Base-by-base conservation (phyloP, 2,113 vertebrate genomes). In the Gymnarchus niloticus region DNA sequence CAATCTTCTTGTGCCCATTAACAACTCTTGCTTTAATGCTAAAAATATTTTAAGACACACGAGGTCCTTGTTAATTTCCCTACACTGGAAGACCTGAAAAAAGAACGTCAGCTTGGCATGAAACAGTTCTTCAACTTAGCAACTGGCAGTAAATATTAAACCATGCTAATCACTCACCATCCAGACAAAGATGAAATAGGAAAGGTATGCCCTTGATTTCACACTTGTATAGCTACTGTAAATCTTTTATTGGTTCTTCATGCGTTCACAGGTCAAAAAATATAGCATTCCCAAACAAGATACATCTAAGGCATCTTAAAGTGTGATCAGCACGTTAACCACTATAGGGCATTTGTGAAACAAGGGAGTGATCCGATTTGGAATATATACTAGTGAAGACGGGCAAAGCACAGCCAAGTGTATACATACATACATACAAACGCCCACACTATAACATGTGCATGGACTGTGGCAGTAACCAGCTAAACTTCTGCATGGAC, bases 131-230 rank as follows among this genome's bases (percentile, higher is more conserved):
- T 33, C 33, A 86, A 25, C 37, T 51, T 86, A 81, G 83, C 48
- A 86, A 86, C 56, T 12, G 19, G 51, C 61, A 73, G 76, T 82
- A 84, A 84, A 84, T 81, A 86, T 88, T 88, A 82, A 41, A 84
- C 56, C 76, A 84, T 77, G 89, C 73, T 81, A 61, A 86, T 82
- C 81, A 89, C 82, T 82, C 56, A 17, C 54, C 80, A 85, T 69
- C 19, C 57, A 49, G 87, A 87, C 57, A 57, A 86, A 86, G 76
- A 86, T 37, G 73, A 19, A 56, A 48, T 28, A 84, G 57, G 46
- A 81, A 56, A 0, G 7, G 2, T 8, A 28, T 23, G 14, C 41
- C 21, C 21, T 3, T 41, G 9, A n/a, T 8, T 46, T 56, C 19
- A 9, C 6, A 56, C 9, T 41, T 2, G 28, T 25, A 56, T 5